A percentile compares a stretch with the other conserved stretches of the same genome.
Evolutionary conservation across 2,888 invertebrate species (phyloP).

Genomic region (Pseudococcus viburni): DNA sequence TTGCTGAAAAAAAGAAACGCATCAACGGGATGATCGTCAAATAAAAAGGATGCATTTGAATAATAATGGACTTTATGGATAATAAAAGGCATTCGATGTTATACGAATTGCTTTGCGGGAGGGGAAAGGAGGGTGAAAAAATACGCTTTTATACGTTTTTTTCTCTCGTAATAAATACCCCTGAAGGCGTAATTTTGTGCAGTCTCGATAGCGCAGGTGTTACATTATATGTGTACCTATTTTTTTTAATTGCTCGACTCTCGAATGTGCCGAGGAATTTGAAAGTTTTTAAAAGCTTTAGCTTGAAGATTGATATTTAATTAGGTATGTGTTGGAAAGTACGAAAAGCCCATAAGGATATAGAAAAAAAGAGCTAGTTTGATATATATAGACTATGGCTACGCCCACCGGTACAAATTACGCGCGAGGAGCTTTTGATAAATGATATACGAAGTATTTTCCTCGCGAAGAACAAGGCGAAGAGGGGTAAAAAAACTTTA

Average conservation of each 20-base stretch:
- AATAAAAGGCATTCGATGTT: conserved; percentile 41
- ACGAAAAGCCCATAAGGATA: background rate
- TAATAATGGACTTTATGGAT: conserved; percentile 35
- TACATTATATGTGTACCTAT: background rate
- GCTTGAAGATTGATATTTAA: conserved; percentile 39
- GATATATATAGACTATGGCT: background rate
- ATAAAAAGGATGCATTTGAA: conserved; percentile 37
- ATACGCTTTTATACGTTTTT: background rate
- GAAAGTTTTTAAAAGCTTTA: conserved; percentile 34
- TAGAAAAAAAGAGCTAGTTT: background rate
- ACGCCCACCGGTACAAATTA: conserved; percentile 34
- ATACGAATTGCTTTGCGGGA: background rate
- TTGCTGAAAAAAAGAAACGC: conserved; percentile 1
- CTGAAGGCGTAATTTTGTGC: background rate
- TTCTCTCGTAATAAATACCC: background rate
- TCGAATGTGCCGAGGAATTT: background rate
- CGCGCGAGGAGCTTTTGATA: conserved; percentile 25
- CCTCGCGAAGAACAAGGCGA: background rate
- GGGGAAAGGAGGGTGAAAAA: background rate
- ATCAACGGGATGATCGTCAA: conserved; percentile 31
- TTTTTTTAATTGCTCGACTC: conserved; percentile 31
- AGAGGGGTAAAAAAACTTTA: background rate
- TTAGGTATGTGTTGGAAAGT: background rate
- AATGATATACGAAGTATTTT: conserved; percentile 29
- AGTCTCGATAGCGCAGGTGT: background rate